Evolutionary conservation across 2,888 invertebrate species (phyloP), one percentile per base, ranked within the genome.

Genomic region (Acanthococcus lagerstroemiae): DNA sequence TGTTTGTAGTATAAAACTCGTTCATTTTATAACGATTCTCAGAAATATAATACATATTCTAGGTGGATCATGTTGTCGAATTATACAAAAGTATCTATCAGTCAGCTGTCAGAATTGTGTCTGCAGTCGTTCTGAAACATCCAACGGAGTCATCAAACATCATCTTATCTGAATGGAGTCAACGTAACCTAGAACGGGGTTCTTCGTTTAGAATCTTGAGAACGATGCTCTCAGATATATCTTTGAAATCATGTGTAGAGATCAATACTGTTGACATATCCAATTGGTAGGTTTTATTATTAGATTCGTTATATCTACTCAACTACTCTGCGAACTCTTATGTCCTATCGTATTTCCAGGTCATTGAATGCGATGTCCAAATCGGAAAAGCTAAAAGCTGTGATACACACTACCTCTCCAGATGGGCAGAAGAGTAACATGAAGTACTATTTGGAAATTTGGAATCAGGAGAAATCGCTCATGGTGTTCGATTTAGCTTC

Each of bases 361-460:
- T 71, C 84, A 4, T 71, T 85, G 17, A 79, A 82, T 25, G 75
- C 80, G 0, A 74, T 81, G 4, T 84, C 86, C 0, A 81, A 83
- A 1, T 79, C 80, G 22, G 83, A 82, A 72, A 79, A 79, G n/a
- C 79, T 76, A 6, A 54, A 52, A 63, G 63, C 63, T 21, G 15
- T 52, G 57, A 81, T 79, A 72, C 86, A 85, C 0, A 76, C 86
- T 22, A 76, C 87, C 22, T 78, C 84, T 22, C 84, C 85, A 69
- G 78, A 79, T 63, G n/a, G n/a, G n/a, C n/a, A n/a, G n/a, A 79
- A 79, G n/a, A 71, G 72, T 0, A 78, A 78, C 72, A 78, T 69
- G 74, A 86, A 85, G 72, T 86, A 88, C 72, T 87, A 80, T 73
- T 76, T 91, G 27, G 90, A 90, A 79, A 83, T 90, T 37, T 88